A percentile compares a stretch with the other conserved stretches of the same genome.
These are phyloP conservation scores for Himalopsyche japonica DNA, from an alignment of 2,888 invertebrate species.

Conservation along the genomic window DNA sequence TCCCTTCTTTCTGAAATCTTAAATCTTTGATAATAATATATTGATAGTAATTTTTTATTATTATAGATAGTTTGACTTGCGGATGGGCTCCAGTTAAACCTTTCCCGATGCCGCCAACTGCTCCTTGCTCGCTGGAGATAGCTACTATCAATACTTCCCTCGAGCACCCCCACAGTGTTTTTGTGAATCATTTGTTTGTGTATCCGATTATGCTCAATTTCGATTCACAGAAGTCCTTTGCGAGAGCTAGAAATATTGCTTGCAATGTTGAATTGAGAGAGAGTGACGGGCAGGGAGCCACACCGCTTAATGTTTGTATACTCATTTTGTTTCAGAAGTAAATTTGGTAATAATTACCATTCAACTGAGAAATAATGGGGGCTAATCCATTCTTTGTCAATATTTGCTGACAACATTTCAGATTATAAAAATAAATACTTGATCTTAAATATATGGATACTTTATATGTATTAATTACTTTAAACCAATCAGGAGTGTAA, in stretches of 20 bases:
- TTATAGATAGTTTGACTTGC: conserved; percentile 80
- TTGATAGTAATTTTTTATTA: background rate
- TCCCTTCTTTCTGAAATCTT: too few relatives aligned
- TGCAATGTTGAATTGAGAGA: conserved; percentile 88
- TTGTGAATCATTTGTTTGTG: conserved; percentile 88
- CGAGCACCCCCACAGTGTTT: conserved; percentile 82
- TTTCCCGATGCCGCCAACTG: conserved; percentile 77
- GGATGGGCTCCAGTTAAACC: conserved; percentile 83
- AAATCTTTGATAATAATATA: too few relatives aligned
- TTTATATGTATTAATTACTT: too few relatives aligned
- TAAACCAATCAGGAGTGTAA: too few relatives aligned
- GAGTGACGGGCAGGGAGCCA: conserved; percentile 72
- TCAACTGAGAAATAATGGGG: too few relatives aligned
- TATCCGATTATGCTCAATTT: conserved; percentile 86
- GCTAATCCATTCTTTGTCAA: too few relatives aligned
- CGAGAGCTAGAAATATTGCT: conserved; percentile 91
- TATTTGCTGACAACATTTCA: too few relatives aligned
- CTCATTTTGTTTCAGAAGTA: conserved; percentile 14
- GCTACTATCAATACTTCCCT: conserved; percentile 76
- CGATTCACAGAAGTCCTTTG: conserved; percentile 89
- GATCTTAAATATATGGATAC: too few relatives aligned
- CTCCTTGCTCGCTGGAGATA: conserved; percentile 79
- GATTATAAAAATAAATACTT: too few relatives aligned
- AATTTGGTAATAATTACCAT: background rate
- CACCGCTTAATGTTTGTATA: conserved; percentile 71